These are phyloP conservation scores for Batillaria attramentaria DNA, from an alignment of 1,140 invertebrate genomes.

Conservation along the genomic window DNA sequence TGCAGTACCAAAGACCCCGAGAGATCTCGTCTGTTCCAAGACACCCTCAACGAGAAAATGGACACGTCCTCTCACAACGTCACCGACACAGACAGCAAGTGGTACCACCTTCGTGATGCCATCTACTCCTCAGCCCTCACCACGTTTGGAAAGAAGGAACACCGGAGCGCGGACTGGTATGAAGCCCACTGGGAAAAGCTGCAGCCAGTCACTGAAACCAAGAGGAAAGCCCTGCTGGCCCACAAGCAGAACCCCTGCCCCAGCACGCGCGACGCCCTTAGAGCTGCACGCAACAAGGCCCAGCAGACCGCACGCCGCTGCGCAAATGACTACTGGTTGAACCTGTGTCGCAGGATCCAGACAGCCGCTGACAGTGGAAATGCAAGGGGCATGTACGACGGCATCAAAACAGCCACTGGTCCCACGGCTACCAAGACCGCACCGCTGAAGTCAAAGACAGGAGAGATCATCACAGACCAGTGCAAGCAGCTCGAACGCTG, in stretches of 20 bases:
- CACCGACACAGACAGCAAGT: neutral
- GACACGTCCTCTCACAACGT: neutral
- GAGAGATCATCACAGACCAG: conserved; percentile 25
- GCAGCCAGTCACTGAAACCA: neutral
- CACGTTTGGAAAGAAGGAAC: neutral
- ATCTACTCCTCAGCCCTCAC: neutral
- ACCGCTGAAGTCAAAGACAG: neutral
- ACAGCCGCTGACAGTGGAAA: neutral
- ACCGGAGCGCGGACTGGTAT: neutral
- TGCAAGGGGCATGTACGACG: conserved; percentile 30
- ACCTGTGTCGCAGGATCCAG: conserved; percentile 31
- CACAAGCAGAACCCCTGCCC: neutral
- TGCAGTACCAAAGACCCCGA: neutral
- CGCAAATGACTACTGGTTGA: conserved; percentile 35
- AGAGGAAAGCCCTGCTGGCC: neutral
- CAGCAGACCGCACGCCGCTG: conserved; percentile 19
- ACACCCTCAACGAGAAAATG: neutral
- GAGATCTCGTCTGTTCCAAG: neutral
- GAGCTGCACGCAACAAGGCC: conserved; percentile 20
- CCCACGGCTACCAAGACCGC: conserved; percentile 10
- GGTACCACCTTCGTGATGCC: neutral
- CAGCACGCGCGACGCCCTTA: neutral
- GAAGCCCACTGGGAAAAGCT: neutral
- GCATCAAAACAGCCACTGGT: conserved; percentile 35
- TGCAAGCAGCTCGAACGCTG: conserved; percentile 36